Conservation (phyloP, 2,888 invertebrate genomes). For the Pristionchus exspectatus region DNA sequence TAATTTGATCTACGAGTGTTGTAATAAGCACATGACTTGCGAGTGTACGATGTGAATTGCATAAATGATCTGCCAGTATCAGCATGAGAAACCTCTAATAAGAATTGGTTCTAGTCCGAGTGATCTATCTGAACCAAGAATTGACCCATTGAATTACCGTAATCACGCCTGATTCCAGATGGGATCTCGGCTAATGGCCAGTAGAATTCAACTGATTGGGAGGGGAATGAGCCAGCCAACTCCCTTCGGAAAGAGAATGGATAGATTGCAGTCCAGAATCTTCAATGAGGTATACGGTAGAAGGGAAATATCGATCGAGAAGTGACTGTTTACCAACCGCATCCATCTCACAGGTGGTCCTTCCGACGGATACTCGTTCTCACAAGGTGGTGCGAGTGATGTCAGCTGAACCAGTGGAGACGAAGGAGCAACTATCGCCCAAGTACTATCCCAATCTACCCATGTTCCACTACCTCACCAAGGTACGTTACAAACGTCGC, state of each 20-base stretch:
- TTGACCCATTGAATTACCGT: not conserved
- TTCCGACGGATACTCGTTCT: slow-evolving; percentile 67
- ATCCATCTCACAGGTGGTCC: slow-evolving; percentile 61
- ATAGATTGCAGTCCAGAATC: slow-evolving; percentile 59
- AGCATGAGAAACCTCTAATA: not conserved
- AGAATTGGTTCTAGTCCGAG: not conserved
- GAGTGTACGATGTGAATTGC: slow-evolving; percentile 1
- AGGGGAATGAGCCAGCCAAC: slow-evolving; percentile 71
- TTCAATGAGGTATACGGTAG: slow-evolving; percentile 54
- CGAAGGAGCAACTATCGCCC: slow-evolving; percentile 71
- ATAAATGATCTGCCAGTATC: slow-evolving; percentile 1
- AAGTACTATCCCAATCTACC: slow-evolving; percentile 77
- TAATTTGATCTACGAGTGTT: slow-evolving; percentile 29
- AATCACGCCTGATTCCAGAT: not conserved
- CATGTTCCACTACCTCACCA: slow-evolving; percentile 78
- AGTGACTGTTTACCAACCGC: not conserved
- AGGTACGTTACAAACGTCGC: slow-evolving; percentile 68
- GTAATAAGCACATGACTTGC: slow-evolving; percentile 55
- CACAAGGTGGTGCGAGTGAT: slow-evolving; percentile 74
- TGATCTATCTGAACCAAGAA: not conserved
- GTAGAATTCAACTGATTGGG: slow-evolving; percentile 68
- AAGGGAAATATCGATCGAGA: not conserved
- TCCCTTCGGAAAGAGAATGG: slow-evolving; percentile 76
- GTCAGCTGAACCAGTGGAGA: slow-evolving; percentile 74
- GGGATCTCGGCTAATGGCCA: slow-evolving; percentile 65